phyloP scores from a whole-genome alignment of 1,140 invertebrate genomes.

The Pemphigus obesinymphae region DNA sequence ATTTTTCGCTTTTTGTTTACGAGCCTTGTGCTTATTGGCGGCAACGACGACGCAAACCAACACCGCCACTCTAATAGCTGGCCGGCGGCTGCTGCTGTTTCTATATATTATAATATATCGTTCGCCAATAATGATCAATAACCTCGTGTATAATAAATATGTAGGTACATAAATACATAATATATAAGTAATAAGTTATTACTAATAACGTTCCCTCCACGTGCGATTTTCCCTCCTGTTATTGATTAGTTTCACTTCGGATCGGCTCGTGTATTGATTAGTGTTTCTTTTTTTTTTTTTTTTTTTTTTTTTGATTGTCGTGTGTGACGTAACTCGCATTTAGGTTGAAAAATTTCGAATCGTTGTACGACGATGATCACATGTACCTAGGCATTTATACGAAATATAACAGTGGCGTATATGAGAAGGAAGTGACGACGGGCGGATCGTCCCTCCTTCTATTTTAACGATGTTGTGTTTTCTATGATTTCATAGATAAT shows the following conservation, averaged over 20 bases:
- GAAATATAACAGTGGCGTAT: too few species aligned
- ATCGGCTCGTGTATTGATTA: not conserved
- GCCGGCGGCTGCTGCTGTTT: not conserved
- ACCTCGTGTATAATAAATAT: not conserved
- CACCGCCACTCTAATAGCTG: not conserved
- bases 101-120: not conserved
- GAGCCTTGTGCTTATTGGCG: constrained; percentile 24
- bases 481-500: too few species aligned
- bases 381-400: too few species aligned
- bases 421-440: too few species aligned
- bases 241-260: constrained; percentile 5
- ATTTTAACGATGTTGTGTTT: too few species aligned
- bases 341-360: not conserved
- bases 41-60: not conserved
- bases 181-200: not conserved
- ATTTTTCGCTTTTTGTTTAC: constrained; percentile 27
- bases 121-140: not conserved
- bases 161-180: not conserved
- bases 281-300: too few species aligned
- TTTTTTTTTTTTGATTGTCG: too few species aligned
- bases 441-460: too few species aligned
- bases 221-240: not conserved
- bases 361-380: not conserved
- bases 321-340: not conserved
- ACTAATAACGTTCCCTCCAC: not conserved